Base-by-base conservation (phyloP, 2,113 vertebrate genomes). In the Gyps fulvus region DNA sequence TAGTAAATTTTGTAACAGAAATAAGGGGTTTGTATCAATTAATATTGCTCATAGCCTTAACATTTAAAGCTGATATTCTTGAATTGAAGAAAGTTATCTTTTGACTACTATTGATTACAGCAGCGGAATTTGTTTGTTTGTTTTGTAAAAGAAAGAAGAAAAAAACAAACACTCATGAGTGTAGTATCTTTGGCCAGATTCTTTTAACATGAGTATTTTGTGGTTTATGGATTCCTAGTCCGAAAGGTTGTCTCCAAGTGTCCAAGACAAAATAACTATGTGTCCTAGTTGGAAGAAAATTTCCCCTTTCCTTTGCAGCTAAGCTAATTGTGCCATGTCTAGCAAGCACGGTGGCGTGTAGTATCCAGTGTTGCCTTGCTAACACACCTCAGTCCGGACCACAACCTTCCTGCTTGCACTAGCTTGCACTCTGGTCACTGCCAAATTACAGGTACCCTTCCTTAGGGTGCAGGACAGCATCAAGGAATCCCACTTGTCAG, bases 281-380 rank as follows among this genome's bases (percentile, higher is more conserved):
- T 94, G 89, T 92, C 88, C 83, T 93, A 92, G n/a, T 95, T 98
- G 96, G 95, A 97, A 95, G 77, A 72, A 95, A 92, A 86, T 16
- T 18, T 89, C 13, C 38, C 52, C 63, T 83, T 96, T 95, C 77
- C 83, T 95, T 74, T 89, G 76, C 95, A 93, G 83, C 74, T 65
- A 11, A 90, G 65, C 38, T 20, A 29, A 52, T 16, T 59, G 77
- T 86, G 78, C 87, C 47, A 13, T 70, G 70, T 67, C 89, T 91
- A 81, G 73, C 45, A 63, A 93, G 81, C 47, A 23, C 1, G 0
- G 50, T 43, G 34, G 49, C 0, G 1, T 7, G 13, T 4, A 32
- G 50, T 50, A 63, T 29, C 29, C 66, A n/a, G 11, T 9, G 26
- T 58, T 55, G 47, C 45, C 73, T 45, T n/a, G 57, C 67, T 94